Base-by-base conservation (phyloP, 2,888 invertebrate genomes). In the Apamea sordens region DNA sequence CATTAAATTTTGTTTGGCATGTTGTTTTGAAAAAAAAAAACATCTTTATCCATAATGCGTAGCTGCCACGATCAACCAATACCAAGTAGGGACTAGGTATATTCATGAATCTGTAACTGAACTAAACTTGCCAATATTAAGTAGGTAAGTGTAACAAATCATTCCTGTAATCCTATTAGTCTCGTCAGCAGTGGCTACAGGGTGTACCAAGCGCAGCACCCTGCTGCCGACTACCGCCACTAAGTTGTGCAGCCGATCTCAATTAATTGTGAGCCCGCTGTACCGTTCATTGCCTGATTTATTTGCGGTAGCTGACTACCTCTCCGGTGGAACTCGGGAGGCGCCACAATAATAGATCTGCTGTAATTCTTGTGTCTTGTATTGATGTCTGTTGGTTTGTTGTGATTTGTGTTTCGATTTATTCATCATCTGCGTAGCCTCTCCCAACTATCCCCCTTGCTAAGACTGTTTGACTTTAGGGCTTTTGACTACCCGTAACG, bases 241-340 rank as follows among this genome's bases (percentile, higher is more conserved):
- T 84, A 86, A 76, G 64, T 80, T 71, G 67, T 50, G 83, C 61
- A 80, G 56, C 87, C 84, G 78, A 79, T 77, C 84, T 82, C 84
- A 82, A 87, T 87, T 87, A 86, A 88, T 87, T 80, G 79, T 76
- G 72, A 84, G 72, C 67, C 67, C 80, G 74, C 72, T 79, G 82
- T 88, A 82, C 47, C 86, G 87, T 82, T 84, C 80, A 86, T 84
- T 79, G 76, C 44, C 67, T 88, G 85, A 88, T 88, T 88, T 88
- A 86, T 88, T 79, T 83, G 85, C 77, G 88, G 88, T 41, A 59
- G 50, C 59, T 72, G 70, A 61, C 67, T 61, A 41, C 50, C 32
- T 85, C 73, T 21, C 63, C 50, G 32, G 36, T 36, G 44, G 50
- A 63, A 64, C 50, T 59, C 56, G 56, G 13, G 28, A 56, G 59